Evolutionary conservation across 2,888 invertebrate genomes (phyloP).

Genomic region (Petrolisthes manimaculis): DNA sequence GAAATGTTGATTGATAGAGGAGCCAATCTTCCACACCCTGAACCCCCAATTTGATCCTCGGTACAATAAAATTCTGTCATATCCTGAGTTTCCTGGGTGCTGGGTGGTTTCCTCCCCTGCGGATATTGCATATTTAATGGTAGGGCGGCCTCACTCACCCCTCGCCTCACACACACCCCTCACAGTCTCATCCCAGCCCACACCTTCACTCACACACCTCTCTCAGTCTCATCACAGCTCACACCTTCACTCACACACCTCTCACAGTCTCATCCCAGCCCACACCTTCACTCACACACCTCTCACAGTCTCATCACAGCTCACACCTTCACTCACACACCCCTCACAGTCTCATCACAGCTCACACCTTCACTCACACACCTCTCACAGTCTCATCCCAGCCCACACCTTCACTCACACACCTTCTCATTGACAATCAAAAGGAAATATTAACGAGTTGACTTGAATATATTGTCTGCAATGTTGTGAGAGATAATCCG

Average conservation of each 20-base stretch:
- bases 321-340: no score
- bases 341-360: no score
- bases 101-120: conserved; percentile 9
- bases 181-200: not conserved
- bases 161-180: not conserved
- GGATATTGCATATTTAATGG: conserved; percentile 39
- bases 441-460: not conserved
- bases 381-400: not conserved
- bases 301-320: not conserved
- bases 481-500: no score
- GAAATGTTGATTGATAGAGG: no score
- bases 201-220: not conserved
- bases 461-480: no score
- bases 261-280: no score
- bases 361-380: no score
- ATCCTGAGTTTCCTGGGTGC: conserved; percentile 19
- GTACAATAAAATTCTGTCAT: conserved; percentile 42
- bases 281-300: no score
- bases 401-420: not conserved
- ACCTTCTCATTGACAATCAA: not conserved
- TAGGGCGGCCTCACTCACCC: not conserved
- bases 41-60: conserved; percentile 29
- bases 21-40: not conserved
- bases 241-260: not conserved
- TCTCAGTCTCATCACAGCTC: not conserved